Evolutionary conservation across 2,113 vertebrate species (phyloP), one percentile per base, ranked within the genome.

Genomic region (Macaca mulatta): DNA sequence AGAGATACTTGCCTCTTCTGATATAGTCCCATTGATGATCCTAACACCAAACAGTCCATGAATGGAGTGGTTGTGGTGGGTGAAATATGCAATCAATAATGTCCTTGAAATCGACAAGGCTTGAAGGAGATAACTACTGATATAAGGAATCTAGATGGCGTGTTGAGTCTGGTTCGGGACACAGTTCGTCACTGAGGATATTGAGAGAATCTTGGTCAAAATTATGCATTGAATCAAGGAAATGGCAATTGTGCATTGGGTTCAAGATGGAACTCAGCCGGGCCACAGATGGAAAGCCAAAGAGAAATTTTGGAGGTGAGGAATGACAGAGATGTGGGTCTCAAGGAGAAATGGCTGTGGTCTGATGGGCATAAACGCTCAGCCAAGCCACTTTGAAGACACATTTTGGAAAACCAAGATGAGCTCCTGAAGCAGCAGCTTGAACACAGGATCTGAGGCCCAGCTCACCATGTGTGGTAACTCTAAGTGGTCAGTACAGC

Each of bases 391-490:
- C 32, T 84, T 27, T 52, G 20, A 25, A 67, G n/a, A 12, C 27
- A 38, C 5, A 35, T 3, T 27, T 61, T 82, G n/a, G 22, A 30
- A 2, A 74, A 14, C 4, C 0, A 64, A 85, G 43, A 38, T 8
- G 22, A 40, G 13, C 48, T 78, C 3, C 3, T 18, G 17, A 70
- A 61, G 43, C 70, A 3, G 25, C 32, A 59, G 14, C 22, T 59
- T 69, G 16, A 94, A 40, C 23, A 27, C 23, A 83, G 27, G 2
- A 13, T 6, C 48, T n/a, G 20, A 69, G 43, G 30, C 5, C 25
- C 3, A 43, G 7, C 40, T 92, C 69, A 23, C 10, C 6, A 0
- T 40, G 2, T 52, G 1, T 48, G 0, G 32, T 45, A 67, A 20
- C 8, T 75, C 8, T 17, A 61, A 57, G 23, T 48, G 52, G 43